phyloP scores from a whole-genome alignment of 30 jellyfish, hydroid and myxozoan species.

The Turritopsis rubra region DNA sequence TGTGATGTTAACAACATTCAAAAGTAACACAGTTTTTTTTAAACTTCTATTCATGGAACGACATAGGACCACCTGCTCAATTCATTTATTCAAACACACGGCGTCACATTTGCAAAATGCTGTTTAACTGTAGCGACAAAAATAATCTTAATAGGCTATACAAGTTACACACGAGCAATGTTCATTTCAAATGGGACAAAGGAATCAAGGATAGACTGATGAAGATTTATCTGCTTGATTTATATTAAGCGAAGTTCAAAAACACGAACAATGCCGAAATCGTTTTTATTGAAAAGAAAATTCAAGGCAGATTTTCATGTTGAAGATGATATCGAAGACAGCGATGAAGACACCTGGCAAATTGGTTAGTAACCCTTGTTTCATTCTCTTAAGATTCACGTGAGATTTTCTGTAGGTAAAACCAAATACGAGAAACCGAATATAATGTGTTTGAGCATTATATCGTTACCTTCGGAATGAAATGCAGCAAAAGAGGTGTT shows the following conservation, averaged over 20 bases:
- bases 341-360: constrained; percentile 20
- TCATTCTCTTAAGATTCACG: no score
- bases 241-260: not conserved
- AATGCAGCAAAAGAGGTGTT: not conserved
- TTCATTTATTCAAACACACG: not conserved
- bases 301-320: constrained; percentile 19
- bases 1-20: not conserved
- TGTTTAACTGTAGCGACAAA: not conserved
- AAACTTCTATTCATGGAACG: not conserved
- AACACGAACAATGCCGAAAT: constrained; percentile 51
- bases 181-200: not conserved
- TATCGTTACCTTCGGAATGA: not conserved
- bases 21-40: not conserved
- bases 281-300: constrained; percentile 66
- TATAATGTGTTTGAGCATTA: not conserved
- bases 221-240: not conserved
- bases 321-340: constrained; percentile 24
- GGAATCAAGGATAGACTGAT: not conserved
- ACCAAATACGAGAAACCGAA: not conserved
- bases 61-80: constrained; percentile 9
- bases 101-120: not conserved
- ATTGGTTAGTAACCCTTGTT: constrained; percentile 28
- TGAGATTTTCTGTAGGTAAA: no score
- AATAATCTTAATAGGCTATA: not conserved
- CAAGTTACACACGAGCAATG: not conserved